phyloP scores from a whole-genome alignment of 2,113 vertebrate species.

The Ciconia boyciana region DNA sequence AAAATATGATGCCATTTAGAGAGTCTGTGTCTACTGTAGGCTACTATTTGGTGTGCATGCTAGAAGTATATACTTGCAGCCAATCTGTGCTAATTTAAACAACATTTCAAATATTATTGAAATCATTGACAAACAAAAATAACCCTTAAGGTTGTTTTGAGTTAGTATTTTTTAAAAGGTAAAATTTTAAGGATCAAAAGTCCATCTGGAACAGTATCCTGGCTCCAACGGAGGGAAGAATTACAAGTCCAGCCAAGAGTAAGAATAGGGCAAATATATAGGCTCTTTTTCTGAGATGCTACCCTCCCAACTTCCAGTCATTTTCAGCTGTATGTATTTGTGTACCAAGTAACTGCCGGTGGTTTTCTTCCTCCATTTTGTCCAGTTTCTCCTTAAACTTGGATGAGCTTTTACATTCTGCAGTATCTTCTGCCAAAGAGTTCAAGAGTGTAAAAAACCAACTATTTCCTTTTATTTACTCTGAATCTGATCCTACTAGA shows the following conservation, averaged over 20 bases:
- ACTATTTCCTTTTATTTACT: not conserved
- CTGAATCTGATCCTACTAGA: not conserved
- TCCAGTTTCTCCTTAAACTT: not conserved
- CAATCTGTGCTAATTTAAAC: not conserved
- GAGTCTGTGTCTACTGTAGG: not conserved
- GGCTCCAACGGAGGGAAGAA: not conserved
- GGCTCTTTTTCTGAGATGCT: not conserved
- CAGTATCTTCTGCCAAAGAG: not conserved
- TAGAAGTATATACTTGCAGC: not conserved
- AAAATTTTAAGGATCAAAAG: not conserved
- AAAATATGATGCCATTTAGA: not conserved
- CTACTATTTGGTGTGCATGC: not conserved
- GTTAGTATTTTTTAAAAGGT: not conserved
- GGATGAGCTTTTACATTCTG: not conserved
- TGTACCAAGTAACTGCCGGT: not conserved
- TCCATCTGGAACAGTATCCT: not conserved
- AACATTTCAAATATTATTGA: not conserved
- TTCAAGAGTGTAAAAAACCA: not conserved
- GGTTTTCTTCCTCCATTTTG: not conserved
- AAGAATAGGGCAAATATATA: not conserved
- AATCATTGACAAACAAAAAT: not conserved
- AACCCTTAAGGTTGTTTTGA: not conserved
- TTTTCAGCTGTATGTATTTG: not conserved
- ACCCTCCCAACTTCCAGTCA: not conserved
- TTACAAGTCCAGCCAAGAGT: not conserved